Base-by-base conservation (phyloP, 2,888 invertebrate species). In the Ametastegia equiseti region DNA sequence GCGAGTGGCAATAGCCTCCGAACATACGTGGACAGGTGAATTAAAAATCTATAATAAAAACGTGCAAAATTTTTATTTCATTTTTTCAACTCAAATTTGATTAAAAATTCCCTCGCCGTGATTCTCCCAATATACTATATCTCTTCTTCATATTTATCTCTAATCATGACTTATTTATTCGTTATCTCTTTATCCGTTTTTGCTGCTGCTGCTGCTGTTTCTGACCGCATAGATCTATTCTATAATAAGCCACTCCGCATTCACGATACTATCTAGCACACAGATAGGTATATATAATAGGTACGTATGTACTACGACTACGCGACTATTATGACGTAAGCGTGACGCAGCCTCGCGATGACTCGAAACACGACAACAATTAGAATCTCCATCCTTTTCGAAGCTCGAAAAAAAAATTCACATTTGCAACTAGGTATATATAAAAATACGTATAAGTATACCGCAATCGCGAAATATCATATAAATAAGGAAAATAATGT, bases 1-100 rank as follows among this genome's bases (percentile, higher is more conserved):
- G 30, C 71, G 47, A 71, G n/a, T 30, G 71, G 36, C 71, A 71
- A 71, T 30, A 71, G 30, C 71, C 71, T 71, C 47, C 7, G 47
- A 47, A 65, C 36, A 30, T 65, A 36, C 2, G 13, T 65, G 36
- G 1, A 36, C 9, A 36, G 3, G n/a, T 65, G 7, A 2, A 65
- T 36, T n/a, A n/a, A n/a, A 65, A 15, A 65, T 15, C 1, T 65
- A 36, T 65, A n/a, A 30, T 33, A 6, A 63, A 63, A 63, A 33
- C 13, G 1, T 63, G 5, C 23, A 3, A 33, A 30, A 33, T n/a
- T 23, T 33, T 19, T 33, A 63, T 13, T 60, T 60, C 33, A 63
- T 23, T 63, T n/a, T n/a, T n/a, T n/a, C n/a, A n/a, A n/a, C n/a
- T n/a, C n/a, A n/a, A 54, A 54, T 54, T 54, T 3, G 19, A 54